phyloP scores from a whole-genome alignment of 2,113 vertebrate species.

The Misgurnus anguillicaudatus region DNA sequence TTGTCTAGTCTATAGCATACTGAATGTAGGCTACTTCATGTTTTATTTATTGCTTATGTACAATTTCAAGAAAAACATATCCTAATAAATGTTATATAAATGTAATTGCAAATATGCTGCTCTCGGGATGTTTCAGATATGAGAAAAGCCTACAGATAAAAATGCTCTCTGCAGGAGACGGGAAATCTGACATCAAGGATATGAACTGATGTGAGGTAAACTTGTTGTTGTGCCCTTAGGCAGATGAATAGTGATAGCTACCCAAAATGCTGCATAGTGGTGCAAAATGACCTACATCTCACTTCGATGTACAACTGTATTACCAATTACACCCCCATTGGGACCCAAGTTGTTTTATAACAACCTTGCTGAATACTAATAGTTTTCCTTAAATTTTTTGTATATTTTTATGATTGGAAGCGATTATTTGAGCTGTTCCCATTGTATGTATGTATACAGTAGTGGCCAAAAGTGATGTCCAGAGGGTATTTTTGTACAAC shows the following conservation, averaged over 20 bases:
- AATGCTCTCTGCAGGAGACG: slow-evolving; percentile 8
- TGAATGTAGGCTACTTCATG: not conserved
- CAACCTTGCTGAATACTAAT: no score
- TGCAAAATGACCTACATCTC: not conserved
- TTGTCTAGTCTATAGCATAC: no score
- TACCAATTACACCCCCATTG: not conserved
- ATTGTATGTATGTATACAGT: not conserved
- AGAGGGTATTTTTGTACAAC: no score
- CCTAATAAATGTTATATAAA: not conserved
- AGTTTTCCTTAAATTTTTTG: not conserved
- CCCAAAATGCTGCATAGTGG: not conserved
- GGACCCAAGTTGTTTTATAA: not conserved
- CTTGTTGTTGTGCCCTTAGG: not conserved
- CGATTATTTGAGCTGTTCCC: not conserved
- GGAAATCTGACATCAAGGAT: slow-evolving; percentile 16
- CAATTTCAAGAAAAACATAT: not conserved
- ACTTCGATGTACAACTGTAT: not conserved
- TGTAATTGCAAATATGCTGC: slow-evolving; percentile 1
- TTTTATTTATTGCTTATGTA: not conserved
- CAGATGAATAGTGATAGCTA: not conserved
- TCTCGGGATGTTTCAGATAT: not conserved
- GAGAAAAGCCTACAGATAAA: not conserved
- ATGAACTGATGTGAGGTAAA: not conserved
- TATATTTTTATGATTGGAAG: not conserved
- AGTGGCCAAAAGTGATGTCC: no score